phyloP scores from a whole-genome alignment of 2,113 vertebrate species.

The Eurypyga helias region DNA sequence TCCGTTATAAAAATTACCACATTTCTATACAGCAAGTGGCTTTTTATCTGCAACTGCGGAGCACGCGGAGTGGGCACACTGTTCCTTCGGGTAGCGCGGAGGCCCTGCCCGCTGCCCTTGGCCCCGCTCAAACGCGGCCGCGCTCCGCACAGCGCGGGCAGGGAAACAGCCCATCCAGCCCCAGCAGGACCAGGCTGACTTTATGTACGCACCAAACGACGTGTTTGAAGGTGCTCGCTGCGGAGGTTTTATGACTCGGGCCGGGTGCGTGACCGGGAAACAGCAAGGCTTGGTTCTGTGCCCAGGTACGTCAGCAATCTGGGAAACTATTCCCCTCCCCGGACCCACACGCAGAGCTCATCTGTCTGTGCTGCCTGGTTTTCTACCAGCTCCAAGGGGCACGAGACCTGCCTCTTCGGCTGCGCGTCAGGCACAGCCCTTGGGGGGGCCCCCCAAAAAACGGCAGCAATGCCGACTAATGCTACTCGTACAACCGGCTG shows the following conservation, averaged over 20 bases:
- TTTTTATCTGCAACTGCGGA: not conserved
- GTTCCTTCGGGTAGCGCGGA: not conserved
- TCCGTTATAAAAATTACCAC: not conserved
- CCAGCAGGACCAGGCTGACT: accelerated
- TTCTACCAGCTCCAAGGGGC: not conserved
- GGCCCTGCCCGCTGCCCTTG: not conserved
- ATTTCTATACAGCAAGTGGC: not conserved
- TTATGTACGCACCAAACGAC: accelerated
- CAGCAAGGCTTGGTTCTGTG: not conserved
- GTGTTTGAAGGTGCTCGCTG: not conserved
- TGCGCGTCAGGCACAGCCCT: not conserved
- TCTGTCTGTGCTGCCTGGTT: not conserved
- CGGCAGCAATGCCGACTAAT: accelerated
- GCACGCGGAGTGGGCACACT: accelerated
- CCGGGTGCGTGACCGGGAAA: not conserved
- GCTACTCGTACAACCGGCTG: not conserved
- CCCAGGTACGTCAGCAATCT: not conserved
- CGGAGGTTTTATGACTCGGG: not conserved
- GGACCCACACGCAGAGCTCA: not conserved
- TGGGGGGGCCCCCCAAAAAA: not conserved
- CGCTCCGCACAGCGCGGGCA: accelerated
- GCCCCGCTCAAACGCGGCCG: not conserved
- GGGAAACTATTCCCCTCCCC: not conserved
- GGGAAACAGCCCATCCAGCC: not conserved
- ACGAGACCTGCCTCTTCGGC: not conserved